Evolutionary conservation across 2,888 invertebrate species (phyloP).

Genomic region (Diarsia mendica): DNA sequence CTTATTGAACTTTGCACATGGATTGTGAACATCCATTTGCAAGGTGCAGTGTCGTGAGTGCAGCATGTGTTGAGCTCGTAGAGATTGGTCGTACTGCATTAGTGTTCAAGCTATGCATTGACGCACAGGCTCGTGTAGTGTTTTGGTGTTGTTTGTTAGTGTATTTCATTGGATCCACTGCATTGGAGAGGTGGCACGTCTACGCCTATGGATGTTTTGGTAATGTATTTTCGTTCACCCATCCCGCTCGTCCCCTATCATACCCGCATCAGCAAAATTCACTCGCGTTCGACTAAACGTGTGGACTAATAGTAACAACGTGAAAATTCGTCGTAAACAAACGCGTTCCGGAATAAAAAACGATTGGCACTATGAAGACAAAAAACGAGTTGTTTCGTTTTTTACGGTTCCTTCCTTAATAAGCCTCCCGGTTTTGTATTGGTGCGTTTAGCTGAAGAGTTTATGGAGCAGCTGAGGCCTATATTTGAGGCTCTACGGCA

Average conservation of each 20-base stretch:
- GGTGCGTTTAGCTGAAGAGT: slow-evolving; percentile 95
- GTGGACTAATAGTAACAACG: slow-evolving; percentile 85
- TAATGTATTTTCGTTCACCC: slow-evolving; percentile 87
- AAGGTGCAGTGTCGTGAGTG: slow-evolving; percentile 86
- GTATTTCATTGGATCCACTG: slow-evolving; percentile 87
- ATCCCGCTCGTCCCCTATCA: slow-evolving; percentile 85
- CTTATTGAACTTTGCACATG: slow-evolving; percentile 85
- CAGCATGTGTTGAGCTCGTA: slow-evolving; percentile 90
- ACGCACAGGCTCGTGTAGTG: slow-evolving; percentile 88
- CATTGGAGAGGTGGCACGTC: slow-evolving; percentile 90
- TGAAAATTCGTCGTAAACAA: slow-evolving; percentile 76
- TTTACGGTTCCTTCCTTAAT: slow-evolving; percentile 81
- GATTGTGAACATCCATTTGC: slow-evolving; percentile 85
- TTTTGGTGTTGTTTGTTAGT: slow-evolving; percentile 88
- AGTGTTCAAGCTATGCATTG: slow-evolving; percentile 88
- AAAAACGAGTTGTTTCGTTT: slow-evolving; percentile 75
- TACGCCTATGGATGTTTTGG: slow-evolving; percentile 87
- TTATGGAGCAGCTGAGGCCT: slow-evolving; percentile 98
- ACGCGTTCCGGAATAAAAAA: slow-evolving; percentile 79
- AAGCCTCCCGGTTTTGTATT: slow-evolving; percentile 88
- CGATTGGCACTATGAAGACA: slow-evolving; percentile 89
- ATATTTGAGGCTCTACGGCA: slow-evolving; percentile 98
- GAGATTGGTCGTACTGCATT: slow-evolving; percentile 89
- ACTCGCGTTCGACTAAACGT: slow-evolving; percentile 82
- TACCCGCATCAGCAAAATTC: slow-evolving; percentile 79